A percentile compares a stretch with the other conserved stretches of the same genome.
These are phyloP conservation scores for Campopleginae sp. DNA, from an alignment of 2,888 invertebrate genomes.

Conservation along the genomic window DNA sequence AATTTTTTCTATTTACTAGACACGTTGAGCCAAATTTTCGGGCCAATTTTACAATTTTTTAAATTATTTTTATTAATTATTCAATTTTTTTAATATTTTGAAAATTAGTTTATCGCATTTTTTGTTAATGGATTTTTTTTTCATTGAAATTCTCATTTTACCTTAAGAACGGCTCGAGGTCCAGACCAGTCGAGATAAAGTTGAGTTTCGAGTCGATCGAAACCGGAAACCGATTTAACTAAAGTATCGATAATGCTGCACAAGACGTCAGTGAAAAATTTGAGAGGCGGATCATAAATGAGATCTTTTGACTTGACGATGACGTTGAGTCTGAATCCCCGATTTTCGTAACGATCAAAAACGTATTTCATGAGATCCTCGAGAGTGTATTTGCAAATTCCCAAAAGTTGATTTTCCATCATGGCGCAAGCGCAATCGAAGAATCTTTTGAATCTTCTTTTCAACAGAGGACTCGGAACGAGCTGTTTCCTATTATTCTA, in stretches of 20 bases:
- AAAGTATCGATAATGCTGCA: conserved; percentile 90
- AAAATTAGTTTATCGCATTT: not conserved
- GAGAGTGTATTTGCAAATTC: conserved; percentile 92
- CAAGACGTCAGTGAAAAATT: conserved; percentile 90
- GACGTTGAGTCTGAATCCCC: conserved; percentile 88
- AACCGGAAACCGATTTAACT: conserved; percentile 89
- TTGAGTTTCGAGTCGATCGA: conserved; percentile 93
- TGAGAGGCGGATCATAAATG: conserved; percentile 90
- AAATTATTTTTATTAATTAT: no score
- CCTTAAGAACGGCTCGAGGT: conserved; percentile 74
- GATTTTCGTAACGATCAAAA: conserved; percentile 89
- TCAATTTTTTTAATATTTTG: not conserved
- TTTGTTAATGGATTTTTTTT: not conserved
- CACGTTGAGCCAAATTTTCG: not conserved
- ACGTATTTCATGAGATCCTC: conserved; percentile 91
- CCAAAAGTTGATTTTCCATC: conserved; percentile 95
- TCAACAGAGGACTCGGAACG: conserved; percentile 89
- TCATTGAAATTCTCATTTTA: conserved; percentile 50
- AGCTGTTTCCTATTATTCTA: conserved; percentile 89
- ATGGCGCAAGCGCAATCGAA: conserved; percentile 94
- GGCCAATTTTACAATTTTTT: no score
- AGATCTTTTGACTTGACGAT: conserved; percentile 87
- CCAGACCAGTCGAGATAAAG: conserved; percentile 88
- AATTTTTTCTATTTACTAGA: not conserved
- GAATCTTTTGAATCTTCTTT: conserved; percentile 90